A percentile compares a stretch with the other conserved stretches of the same genome.
These are phyloP conservation scores for Scolanthus callimorphus DNA, from an alignment of 92 coral and sea anemone genomes.

Conservation along the genomic window DNA sequence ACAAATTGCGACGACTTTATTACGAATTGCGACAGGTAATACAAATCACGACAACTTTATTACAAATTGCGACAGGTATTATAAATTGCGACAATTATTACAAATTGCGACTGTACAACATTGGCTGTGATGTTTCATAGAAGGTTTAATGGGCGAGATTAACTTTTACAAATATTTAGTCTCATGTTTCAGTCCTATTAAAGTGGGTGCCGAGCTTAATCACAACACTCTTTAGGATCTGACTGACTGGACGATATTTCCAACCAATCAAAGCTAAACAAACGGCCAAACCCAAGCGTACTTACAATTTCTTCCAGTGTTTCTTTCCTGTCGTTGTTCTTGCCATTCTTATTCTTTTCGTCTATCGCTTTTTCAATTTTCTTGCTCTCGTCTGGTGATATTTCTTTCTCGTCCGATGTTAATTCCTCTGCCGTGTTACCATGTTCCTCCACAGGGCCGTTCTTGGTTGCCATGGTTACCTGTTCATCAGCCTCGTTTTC, in stretches of 20 bases:
- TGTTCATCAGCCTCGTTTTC: not conserved
- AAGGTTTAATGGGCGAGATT: no score
- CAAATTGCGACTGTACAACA: no score
- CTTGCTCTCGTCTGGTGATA: not conserved
- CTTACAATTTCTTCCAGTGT: slow-evolving; percentile 27
- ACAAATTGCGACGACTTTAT: no score
- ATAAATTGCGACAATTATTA: no score
- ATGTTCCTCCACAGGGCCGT: not conserved
- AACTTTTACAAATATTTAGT: no score
- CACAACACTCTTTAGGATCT: no score
- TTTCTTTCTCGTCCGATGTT: not conserved
- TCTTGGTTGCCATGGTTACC: not conserved
- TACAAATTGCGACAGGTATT: no score
- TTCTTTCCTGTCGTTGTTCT: slow-evolving; percentile 5
- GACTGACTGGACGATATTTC: not conserved
- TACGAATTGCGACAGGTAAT: no score
- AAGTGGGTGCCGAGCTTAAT: no score
- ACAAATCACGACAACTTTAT: no score
- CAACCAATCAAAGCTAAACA: not conserved
- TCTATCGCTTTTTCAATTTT: not conserved
- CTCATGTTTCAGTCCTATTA: no score
- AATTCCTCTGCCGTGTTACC: not conserved
- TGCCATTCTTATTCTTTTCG: not conserved
- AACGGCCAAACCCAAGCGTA: not conserved
- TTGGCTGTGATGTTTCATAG: no score